These are phyloP conservation scores for Melospiza georgiana DNA, from an alignment of 2,113 vertebrate species.

Conservation along the genomic window DNA sequence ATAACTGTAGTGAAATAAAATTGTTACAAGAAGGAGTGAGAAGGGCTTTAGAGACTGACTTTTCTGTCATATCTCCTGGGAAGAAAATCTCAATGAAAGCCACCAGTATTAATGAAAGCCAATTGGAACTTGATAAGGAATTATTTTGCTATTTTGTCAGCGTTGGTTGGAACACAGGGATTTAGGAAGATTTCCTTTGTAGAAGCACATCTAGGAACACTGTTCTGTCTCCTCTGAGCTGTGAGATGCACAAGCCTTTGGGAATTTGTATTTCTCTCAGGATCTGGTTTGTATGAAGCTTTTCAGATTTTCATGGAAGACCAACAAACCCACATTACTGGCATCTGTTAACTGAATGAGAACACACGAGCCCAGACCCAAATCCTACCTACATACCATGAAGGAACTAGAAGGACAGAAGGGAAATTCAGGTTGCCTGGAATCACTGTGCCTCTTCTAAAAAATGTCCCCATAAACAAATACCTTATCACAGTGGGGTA, in stretches of 20 bases:
- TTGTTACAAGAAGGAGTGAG: not conserved
- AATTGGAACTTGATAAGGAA: slow-evolving; percentile 49
- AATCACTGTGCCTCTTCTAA: not conserved
- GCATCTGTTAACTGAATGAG: slow-evolving; percentile 33
- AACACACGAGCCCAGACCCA: not conserved
- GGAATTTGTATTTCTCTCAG: slow-evolving; percentile 25
- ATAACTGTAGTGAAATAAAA: slow-evolving; percentile 8
- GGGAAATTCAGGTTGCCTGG: slow-evolving; percentile 50
- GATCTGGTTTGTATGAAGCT: slow-evolving; percentile 14
- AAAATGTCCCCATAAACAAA: not conserved
- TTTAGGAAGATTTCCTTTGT: slow-evolving; percentile 70
- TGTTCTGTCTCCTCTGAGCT: slow-evolving; percentile 48
- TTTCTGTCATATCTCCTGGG: not conserved
- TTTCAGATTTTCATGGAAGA: slow-evolving; percentile 45
- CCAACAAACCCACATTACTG: slow-evolving; percentile 15
- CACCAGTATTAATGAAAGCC: slow-evolving; percentile 65
- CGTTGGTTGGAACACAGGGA: slow-evolving; percentile 64
- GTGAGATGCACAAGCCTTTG: slow-evolving; percentile 51
- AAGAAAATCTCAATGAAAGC: slow-evolving; percentile 62
- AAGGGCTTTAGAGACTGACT: slow-evolving; percentile 29
- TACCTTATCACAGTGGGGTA: not conserved
- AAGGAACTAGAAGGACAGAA: slow-evolving; percentile 27
- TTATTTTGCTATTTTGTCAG: slow-evolving; percentile 66
- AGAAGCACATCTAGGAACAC: slow-evolving; percentile 36
- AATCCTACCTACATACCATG: not conserved